Evolutionary conservation across 2,113 vertebrate genomes (phyloP), one percentile per base, ranked within the genome.

Genomic region (Rhagologus leucostigma): DNA sequence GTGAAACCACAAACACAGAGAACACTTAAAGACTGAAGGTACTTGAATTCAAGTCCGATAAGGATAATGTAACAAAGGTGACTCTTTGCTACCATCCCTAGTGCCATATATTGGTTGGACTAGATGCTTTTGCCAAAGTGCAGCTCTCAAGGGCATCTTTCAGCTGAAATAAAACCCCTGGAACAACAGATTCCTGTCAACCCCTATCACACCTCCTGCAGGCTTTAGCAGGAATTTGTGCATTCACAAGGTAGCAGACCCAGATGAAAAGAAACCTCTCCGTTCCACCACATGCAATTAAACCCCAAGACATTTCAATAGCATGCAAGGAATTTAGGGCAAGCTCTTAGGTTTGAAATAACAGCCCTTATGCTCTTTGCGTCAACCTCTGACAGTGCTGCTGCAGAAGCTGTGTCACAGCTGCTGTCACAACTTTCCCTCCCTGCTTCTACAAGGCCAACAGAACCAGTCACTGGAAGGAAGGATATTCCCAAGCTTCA

Each of bases 201-300:
- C 44, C 64, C 76, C 59, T 52, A 67, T 50, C 90, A 53, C 62
- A 83, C 50, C 90, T 96, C 92, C 84, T 91, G 84, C 68, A 74
- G 79, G 64, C 20, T 1, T 46, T 39, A 74, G 82, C 39, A 84
- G 59, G 79, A 81, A 90, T 22, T 92, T 92, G 79, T 77, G 63
- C 41, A 52, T 52, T 80, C 90, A 80, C 46, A 70, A 47, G 41
- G 44, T 37, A 84, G 73, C 68, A 87, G 64, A 55, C 6, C 8
- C 77, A 89, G 89, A 91, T 52, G 44, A 95, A 95, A 94, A 94
- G 69, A 86, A 91, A 91, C 46, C 62, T 87, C 76, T 64, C 47
- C 17, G 23, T 64, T 63, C 41, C 49, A 67, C 79, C 49, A 26
- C 32, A 56, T 60, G 67, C 47, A 90, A 62, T 78, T 78, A 94